A percentile compares a stretch with the other conserved stretches of the same genome.
Conservation (phyloP, 2,113 vertebrate species). For the Aphelocoma coerulescens region DNA sequence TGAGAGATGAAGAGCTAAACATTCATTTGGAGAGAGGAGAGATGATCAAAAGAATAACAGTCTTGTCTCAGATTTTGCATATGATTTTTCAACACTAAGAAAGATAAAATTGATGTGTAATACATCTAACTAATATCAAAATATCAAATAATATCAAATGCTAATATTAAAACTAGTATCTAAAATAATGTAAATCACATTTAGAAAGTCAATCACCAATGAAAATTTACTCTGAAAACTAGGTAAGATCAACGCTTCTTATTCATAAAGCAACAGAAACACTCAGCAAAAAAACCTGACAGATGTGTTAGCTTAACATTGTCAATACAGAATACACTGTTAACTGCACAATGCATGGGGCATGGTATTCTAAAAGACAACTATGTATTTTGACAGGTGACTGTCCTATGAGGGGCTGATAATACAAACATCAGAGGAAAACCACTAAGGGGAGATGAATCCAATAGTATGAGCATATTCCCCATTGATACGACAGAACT, state of each 20-base stretch:
- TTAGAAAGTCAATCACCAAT: background rate
- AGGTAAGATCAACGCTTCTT: background rate
- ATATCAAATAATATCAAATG: background rate
- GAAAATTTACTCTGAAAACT: background rate
- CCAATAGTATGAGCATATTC: background rate
- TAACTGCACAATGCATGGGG: background rate
- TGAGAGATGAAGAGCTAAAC: slow-evolving; percentile 32
- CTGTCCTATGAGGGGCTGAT: background rate
- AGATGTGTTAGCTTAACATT: background rate
- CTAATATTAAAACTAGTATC: background rate
- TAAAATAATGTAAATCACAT: background rate
- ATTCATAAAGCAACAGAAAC: background rate
- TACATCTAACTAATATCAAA: background rate
- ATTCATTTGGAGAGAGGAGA: slow-evolving; percentile 8
- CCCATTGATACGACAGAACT: background rate
- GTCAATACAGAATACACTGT: background rate
- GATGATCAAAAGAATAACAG: background rate
- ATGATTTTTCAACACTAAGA: background rate
- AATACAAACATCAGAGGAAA: background rate
- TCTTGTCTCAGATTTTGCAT: background rate
- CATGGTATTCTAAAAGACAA: background rate
- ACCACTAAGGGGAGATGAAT: background rate
- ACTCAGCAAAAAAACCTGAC: background rate
- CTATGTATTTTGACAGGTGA: background rate
- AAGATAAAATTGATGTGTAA: background rate